These are phyloP conservation scores for Paragorgia papillata DNA, from an alignment of 92 coral and sea anemone genomes.

Conservation along the genomic window DNA sequence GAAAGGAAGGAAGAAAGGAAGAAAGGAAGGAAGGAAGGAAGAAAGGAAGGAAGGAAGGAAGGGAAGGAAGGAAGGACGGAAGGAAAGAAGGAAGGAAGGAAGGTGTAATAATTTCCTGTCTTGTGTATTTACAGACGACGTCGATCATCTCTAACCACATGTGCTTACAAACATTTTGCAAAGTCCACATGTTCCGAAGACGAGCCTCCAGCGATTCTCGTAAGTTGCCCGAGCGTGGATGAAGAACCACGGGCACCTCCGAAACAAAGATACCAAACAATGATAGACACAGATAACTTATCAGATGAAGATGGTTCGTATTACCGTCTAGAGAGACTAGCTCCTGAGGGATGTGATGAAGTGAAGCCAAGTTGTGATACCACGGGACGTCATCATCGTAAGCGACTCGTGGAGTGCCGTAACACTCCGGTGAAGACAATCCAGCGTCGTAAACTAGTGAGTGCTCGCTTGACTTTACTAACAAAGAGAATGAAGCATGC, in stretches of 20 bases:
- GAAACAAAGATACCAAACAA: neutral
- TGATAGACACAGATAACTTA: neutral
- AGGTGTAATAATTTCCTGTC: neutral
- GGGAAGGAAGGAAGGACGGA: neutral
- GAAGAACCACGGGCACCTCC: slow-evolving; percentile 11
- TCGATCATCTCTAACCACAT: neutral
- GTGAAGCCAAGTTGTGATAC: slow-evolving; percentile 8
- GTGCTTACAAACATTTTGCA: neutral
- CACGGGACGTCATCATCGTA: slow-evolving; percentile 2
- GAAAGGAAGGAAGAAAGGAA: slow-evolving; percentile 6
- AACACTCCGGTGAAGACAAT: slow-evolving; percentile 7
- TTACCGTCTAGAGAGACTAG: slow-evolving; percentile 30
- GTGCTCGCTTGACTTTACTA: slow-evolving; percentile 31
- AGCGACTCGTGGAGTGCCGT: slow-evolving; percentile 10
- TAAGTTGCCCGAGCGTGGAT: slow-evolving; percentile 38
- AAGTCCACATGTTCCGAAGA: neutral
- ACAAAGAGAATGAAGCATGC: slow-evolving; percentile 26
- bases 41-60: neutral
- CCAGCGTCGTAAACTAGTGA: slow-evolving; percentile 24
- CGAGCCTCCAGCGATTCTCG: slow-evolving; percentile 31
- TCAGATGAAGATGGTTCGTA: slow-evolving; percentile 34
- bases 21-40: slow-evolving; percentile 34
- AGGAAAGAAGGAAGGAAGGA: neutral
- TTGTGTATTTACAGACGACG: slow-evolving; percentile 12
- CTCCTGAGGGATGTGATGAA: slow-evolving; percentile 43